Evolutionary conservation across 2,113 vertebrate genomes (phyloP).

Genomic region (Cervus canadensis): DNA sequence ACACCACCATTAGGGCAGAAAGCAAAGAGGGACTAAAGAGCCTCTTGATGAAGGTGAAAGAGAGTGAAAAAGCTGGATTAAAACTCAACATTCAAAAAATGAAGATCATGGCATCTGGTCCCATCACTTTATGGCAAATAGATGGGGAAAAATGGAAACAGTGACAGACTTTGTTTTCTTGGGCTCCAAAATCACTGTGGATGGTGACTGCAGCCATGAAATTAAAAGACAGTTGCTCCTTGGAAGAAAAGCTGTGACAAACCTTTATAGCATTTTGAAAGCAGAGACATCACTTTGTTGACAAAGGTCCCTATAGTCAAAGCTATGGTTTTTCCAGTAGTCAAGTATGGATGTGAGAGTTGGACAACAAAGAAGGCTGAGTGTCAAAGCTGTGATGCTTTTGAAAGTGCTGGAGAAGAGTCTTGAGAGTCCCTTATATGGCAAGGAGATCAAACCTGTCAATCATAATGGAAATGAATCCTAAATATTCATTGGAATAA

Average conservation of each 20-base stretch:
- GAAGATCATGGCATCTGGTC: background rate
- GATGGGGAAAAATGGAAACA: background rate
- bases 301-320: background rate
- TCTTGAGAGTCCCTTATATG: background rate
- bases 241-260: background rate
- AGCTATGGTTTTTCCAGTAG: background rate
- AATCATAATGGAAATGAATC: background rate
- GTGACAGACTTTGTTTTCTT: background rate
- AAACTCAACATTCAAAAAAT: background rate
- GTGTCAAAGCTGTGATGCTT: background rate
- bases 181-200: background rate
- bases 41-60: background rate
- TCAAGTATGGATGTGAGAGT: background rate
- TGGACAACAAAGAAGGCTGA: background rate
- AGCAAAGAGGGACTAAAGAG: background rate
- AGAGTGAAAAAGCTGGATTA: background rate
- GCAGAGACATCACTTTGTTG: background rate
- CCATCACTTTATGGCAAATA: background rate
- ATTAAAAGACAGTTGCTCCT: background rate
- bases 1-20: background rate
- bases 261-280: background rate
- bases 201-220: background rate
- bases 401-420: background rate
- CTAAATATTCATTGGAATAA: background rate
- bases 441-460: background rate